These are phyloP conservation scores for Ceratitis capitata DNA, from an alignment of 1,140 invertebrate genomes.

Conservation along the genomic window DNA sequence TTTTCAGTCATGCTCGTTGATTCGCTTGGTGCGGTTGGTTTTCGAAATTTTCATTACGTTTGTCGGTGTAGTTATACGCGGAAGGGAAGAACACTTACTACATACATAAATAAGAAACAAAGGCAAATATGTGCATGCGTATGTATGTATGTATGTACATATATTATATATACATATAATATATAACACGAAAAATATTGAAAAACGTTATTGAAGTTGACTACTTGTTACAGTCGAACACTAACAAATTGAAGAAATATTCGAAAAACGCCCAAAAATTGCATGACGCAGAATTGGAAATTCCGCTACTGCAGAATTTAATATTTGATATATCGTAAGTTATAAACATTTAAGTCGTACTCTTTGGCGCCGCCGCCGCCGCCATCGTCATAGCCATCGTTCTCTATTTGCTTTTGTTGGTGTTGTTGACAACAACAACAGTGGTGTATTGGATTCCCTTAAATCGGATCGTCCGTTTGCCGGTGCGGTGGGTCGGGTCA, in stretches of 20 bases:
- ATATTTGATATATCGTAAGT: background rate
- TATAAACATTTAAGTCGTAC: background rate
- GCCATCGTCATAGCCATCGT: background rate
- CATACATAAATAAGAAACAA: background rate
- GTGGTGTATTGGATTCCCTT: background rate
- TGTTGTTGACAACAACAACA: background rate
- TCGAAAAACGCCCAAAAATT: background rate
- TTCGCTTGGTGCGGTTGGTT: conserved; percentile 27
- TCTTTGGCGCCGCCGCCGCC: background rate
- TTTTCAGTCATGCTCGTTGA: conserved; percentile 27
- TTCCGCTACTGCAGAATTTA: background rate
- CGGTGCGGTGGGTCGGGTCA: background rate
- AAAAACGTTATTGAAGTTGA: background rate
- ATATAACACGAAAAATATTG: conserved; percentile 28
- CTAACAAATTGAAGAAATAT: background rate
- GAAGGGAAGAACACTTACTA: background rate
- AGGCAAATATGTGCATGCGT: background rate
- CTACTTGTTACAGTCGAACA: background rate
- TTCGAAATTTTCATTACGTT: conserved; percentile 13
- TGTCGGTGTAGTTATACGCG: background rate
- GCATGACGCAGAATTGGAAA: background rate
- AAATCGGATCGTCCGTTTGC: background rate
- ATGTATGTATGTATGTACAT: background rate
- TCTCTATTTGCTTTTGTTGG: background rate
- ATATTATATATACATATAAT: no score